Evolutionary conservation across 2,113 vertebrate species (phyloP), one percentile per base, ranked within the genome.

Genomic region (Heloderma charlesbogerti): DNA sequence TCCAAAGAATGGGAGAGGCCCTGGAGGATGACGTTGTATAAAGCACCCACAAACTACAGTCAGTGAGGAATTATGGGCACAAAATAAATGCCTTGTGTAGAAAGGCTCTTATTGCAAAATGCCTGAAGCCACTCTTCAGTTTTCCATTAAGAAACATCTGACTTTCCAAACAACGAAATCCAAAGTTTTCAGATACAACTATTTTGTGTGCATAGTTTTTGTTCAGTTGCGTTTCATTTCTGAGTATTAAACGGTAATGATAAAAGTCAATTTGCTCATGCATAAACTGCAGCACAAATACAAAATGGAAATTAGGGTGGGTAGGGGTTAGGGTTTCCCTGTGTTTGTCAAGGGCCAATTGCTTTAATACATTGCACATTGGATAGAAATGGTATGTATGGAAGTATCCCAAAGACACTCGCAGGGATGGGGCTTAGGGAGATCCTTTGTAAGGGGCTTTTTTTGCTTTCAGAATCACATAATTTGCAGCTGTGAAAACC

Each of bases 71-170:
- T 51, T 8, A 51, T 51, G 48, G 8, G 48, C 48, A 51, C 48
- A 51, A n/a, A 3, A 51, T 51, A 51, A 51, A 51, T 51, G 48
- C 48, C 8, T 51, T 8, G 8, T 51, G 48, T 51, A 51, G 48
- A 51, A 51, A 51, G 48, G 4, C 86, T 84, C 20, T 95, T 79
- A 9, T n/a, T 22, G 16, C 84, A 91, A 86, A 87, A 77, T 92
- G 34, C 25, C 77, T 92, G 86, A 60, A 94, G 48, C 90, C 74
- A 89, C 85, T 54, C 88, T 90, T 90, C 34, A 89, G 92, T 93
- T 95, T 97, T 95, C 93, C 94, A 95, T 97, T 95, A 94, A 96
- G 88, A 89, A 94, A 96, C 71, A 91, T 95, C 90, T 93, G 91
- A 95, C 45, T 93, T 93, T 90, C 94, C 84, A 90, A 95, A 94